Percentiles rank a stretch among this genome's conserved stretches.
Evolutionary conservation across 2,797 vertebrate genomes (phyloP).

Genomic region (Lithobates pipiens): DNA sequence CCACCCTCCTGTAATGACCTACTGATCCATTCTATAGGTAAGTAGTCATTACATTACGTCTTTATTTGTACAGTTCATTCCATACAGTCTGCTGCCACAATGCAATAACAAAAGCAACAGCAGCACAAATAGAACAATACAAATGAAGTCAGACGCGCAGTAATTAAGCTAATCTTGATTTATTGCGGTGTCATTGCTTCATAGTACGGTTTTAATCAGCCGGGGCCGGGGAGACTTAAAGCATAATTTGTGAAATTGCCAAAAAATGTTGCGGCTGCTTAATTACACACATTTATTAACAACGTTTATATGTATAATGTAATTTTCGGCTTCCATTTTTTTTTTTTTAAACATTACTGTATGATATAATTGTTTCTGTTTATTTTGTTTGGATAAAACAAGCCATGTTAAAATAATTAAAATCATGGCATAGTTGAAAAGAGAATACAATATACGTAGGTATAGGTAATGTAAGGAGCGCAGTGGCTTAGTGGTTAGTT

Average conservation of each 20-base stretch:
- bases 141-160: conserved; percentile 55
- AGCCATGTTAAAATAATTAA: neutral
- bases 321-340: conserved; percentile 8
- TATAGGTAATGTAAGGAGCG: too few relatives aligned
- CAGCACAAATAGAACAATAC: conserved; percentile 28
- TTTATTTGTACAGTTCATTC: conserved; percentile 11
- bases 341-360: too few relatives aligned
- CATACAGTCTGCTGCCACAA: neutral
- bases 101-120: conserved; percentile 17
- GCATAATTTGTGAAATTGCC: conserved; percentile 55
- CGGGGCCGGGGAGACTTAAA: conserved; percentile 42
- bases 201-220: conserved; percentile 53
- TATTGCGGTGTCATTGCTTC: conserved; percentile 50
- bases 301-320: neutral
- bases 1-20: neutral
- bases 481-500: too few relatives aligned
- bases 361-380: neutral
- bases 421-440: too few relatives aligned
- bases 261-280: conserved; percentile 35
- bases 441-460: too few relatives aligned
- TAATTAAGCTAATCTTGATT: conserved; percentile 59
- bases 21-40: neutral
- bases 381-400: neutral
- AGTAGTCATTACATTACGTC: neutral
- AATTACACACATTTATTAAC: conserved; percentile 25